A percentile compares a stretch with the other conserved stretches of the same genome.
phyloP scores from a whole-genome alignment of 2,113 vertebrate species.

The Antidorcas marsupialis region DNA sequence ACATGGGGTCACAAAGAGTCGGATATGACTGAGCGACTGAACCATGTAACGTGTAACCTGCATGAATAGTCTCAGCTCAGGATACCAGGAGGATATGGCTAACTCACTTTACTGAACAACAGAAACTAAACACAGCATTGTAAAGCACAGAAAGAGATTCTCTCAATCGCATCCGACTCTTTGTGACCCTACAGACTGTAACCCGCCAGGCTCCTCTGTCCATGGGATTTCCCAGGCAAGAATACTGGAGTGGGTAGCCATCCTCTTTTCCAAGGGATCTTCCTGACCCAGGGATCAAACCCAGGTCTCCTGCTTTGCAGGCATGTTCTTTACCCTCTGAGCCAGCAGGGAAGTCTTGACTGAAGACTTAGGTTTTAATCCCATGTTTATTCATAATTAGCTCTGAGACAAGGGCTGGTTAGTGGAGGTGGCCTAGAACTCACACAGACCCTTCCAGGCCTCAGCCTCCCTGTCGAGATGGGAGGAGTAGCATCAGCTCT shows the following conservation, averaged over 20 bases:
- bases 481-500: too few species aligned
- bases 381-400: neutral
- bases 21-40: neutral
- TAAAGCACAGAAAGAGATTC: neutral
- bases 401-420: neutral
- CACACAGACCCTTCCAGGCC: neutral
- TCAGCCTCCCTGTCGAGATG: neutral
- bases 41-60: too few species aligned
- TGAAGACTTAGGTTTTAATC: neutral
- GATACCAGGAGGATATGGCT: neutral
- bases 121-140: neutral
- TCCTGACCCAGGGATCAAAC: neutral
- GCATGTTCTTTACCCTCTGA: neutral
- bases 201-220: neutral
- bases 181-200: neutral
- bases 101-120: neutral
- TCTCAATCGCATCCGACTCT: fast-evolving
- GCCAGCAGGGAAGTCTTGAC: neutral
- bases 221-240: neutral
- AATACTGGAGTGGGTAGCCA: neutral
- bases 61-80: neutral
- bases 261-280: neutral
- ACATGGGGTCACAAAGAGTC: too few species aligned
- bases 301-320: neutral
- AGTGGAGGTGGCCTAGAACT: neutral